These are phyloP conservation scores for Natator depressus DNA, from an alignment of 2,113 vertebrate species.

Conservation along the genomic window DNA sequence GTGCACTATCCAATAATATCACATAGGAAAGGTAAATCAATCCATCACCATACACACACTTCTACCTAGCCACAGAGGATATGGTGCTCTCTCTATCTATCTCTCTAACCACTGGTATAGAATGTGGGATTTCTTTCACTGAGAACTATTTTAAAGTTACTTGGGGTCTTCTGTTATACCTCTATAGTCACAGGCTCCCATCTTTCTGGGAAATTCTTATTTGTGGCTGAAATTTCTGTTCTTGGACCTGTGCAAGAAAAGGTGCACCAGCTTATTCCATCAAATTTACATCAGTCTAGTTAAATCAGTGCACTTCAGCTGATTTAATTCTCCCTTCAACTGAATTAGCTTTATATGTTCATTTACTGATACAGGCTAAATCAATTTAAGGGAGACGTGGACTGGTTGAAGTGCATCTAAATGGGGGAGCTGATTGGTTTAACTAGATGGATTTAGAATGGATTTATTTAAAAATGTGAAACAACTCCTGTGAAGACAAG, in stretches of 20 bases:
- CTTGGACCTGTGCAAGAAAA: not conserved
- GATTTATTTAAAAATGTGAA: not conserved
- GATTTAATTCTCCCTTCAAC: not conserved
- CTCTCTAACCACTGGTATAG: not conserved
- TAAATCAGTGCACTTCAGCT: not conserved
- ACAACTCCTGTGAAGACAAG: not conserved
- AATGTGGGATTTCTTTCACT: not conserved
- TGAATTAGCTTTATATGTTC: not conserved
- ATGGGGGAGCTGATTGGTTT: not conserved
- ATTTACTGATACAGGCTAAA: not conserved
- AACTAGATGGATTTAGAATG: not conserved
- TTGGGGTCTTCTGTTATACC: not conserved
- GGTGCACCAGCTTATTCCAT: not conserved
- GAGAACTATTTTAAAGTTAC: not conserved
- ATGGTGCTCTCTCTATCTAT: not conserved
- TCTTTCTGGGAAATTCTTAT: not conserved
- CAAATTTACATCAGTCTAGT: not conserved
- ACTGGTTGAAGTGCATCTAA: not conserved
- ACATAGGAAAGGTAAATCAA: not conserved
- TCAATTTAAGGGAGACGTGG: not conserved
- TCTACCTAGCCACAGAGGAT: not conserved
- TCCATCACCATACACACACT: not conserved
- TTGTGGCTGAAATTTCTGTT: not conserved
- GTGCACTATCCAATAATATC: not conserved
- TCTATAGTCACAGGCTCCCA: not conserved